phyloP scores from a whole-genome alignment of 2,888 invertebrate species.

The Tricholauxania praeusta region DNA sequence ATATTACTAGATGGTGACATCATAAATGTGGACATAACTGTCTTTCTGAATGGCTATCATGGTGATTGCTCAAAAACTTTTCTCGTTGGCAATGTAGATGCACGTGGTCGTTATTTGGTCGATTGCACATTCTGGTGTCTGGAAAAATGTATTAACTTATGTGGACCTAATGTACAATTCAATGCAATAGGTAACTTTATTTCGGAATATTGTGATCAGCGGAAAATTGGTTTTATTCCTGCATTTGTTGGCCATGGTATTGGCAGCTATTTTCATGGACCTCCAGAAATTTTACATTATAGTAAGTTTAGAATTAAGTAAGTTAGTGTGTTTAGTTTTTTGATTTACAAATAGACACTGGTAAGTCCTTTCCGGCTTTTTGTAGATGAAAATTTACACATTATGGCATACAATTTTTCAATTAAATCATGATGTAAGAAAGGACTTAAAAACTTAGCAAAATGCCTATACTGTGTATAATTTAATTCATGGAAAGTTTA shows the following conservation, averaged over 20 bases:
- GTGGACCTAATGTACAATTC: slow-evolving; percentile 74
- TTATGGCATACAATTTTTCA: background rate
- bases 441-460: too few species aligned
- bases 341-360: background rate
- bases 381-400: background rate
- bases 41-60: slow-evolving; percentile 87
- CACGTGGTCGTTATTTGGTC: slow-evolving; percentile 77
- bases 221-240: slow-evolving; percentile 79
- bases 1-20: slow-evolving; percentile 88
- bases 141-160: slow-evolving; percentile 73
- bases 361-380: background rate
- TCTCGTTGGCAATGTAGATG: slow-evolving; percentile 86
- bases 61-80: slow-evolving; percentile 94
- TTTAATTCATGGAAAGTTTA: too few species aligned
- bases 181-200: slow-evolving; percentile 75
- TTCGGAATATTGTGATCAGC: slow-evolving; percentile 73
- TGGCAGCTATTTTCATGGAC: slow-evolving; percentile 91
- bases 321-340: background rate
- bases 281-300: slow-evolving; percentile 89
- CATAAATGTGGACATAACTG: slow-evolving; percentile 91
- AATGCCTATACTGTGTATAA: too few species aligned
- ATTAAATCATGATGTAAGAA: too few species aligned
- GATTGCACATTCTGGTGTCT: slow-evolving; percentile 79
- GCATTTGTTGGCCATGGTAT: slow-evolving; percentile 94
- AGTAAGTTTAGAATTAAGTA: slow-evolving; percentile 70